Percentiles rank a stretch among this genome's conserved stretches.
These are phyloP conservation scores for Bergia puertoricense DNA, from an alignment of 92 coral and sea anemone species.

Conservation along the genomic window DNA sequence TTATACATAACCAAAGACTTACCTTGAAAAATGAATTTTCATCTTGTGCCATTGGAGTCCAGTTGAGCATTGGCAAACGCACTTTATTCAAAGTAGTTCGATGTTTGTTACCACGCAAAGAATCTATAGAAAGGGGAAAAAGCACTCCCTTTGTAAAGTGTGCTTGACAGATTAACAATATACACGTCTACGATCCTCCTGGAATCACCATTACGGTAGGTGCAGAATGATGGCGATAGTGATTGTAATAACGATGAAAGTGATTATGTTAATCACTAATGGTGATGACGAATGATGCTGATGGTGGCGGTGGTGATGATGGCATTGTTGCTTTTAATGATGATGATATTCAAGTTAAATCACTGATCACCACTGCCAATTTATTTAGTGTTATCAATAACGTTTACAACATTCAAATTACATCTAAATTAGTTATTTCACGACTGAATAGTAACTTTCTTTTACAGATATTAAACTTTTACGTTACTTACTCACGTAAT, in stretches of 20 bases:
- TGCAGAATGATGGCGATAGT: background rate
- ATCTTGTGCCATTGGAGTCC: slow-evolving; percentile 78
- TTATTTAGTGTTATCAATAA: too few species aligned
- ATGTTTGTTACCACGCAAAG: slow-evolving; percentile 47
- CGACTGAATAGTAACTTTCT: too few species aligned
- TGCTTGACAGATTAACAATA: background rate
- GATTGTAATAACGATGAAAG: background rate
- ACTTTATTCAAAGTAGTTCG: slow-evolving; percentile 66
- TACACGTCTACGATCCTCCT: background rate
- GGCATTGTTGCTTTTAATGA: background rate
- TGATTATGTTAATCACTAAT: too few species aligned
- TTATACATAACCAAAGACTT: background rate
- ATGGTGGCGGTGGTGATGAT: background rate
- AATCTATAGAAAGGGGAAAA: slow-evolving; percentile 34
- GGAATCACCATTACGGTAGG: background rate
- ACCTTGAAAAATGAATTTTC: slow-evolving; percentile 82
- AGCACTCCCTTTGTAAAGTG: too few species aligned
- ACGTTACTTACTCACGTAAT: background rate
- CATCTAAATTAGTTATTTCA: too few species aligned
- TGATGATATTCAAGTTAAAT: background rate
- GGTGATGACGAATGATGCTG: too few species aligned
- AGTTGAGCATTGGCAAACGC: slow-evolving; percentile 94
- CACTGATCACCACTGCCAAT: too few species aligned
- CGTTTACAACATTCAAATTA: too few species aligned
- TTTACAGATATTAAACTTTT: too few species aligned